phyloP scores from a whole-genome alignment of 2,797 vertebrate species.

The Alca torda region DNA sequence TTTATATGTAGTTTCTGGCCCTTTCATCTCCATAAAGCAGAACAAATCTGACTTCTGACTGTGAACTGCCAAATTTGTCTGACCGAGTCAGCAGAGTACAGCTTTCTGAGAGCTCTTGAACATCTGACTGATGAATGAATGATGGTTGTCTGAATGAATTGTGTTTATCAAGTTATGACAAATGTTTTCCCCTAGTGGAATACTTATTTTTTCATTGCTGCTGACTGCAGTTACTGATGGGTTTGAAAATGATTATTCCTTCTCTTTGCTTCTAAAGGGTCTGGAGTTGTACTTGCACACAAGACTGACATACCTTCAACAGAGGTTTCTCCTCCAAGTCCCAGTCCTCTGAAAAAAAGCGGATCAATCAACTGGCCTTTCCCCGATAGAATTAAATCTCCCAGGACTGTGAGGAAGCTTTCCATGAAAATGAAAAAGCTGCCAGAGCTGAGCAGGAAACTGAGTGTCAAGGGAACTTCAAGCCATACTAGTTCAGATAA shows the following conservation, averaged over 20 bases:
- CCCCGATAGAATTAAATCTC: conserved; percentile 97
- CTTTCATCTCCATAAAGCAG: conserved; percentile 28
- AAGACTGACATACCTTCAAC: conserved; percentile 75
- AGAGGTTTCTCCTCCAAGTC: conserved; percentile 88
- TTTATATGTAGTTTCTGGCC: not conserved
- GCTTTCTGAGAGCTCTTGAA: not conserved
- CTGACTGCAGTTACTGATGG: not conserved
- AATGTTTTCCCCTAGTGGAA: not conserved
- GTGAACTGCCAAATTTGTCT: not conserved
- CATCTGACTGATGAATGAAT: not conserved
- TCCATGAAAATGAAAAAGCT: conserved; percentile 99
- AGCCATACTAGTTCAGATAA: conserved; percentile 78
- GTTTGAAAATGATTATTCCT: not conserved
- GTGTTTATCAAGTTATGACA: not conserved
- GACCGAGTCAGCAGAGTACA: not conserved
- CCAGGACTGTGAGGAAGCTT: conserved; percentile 94
- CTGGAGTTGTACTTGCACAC: conserved; percentile 69
- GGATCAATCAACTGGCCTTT: conserved; percentile 95
- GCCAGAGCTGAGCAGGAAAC: conserved; percentile 94
- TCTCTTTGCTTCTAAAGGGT: conserved; percentile 62
- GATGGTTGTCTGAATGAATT: not conserved
- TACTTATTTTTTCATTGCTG: not conserved
- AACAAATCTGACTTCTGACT: conserved; percentile 19
- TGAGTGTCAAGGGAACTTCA: conserved; percentile 88
- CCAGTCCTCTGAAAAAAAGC: conserved; percentile 90